Percentiles rank a stretch among this genome's conserved stretches.
These are phyloP conservation scores for Lordiphosa collinella DNA, from an alignment of 1,140 invertebrate species.

Conservation along the genomic window DNA sequence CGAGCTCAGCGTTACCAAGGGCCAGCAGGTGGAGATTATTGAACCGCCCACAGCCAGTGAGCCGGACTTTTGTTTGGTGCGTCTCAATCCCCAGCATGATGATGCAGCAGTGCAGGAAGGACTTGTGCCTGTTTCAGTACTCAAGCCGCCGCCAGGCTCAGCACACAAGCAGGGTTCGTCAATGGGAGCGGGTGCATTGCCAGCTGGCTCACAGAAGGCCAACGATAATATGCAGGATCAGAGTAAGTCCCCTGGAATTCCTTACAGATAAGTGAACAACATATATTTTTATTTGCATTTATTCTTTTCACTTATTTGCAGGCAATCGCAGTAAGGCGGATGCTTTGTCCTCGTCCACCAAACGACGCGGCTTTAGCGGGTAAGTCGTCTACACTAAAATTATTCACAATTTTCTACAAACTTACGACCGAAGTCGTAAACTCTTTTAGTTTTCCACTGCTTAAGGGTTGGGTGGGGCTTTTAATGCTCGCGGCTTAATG, in stretches of 20 bases:
- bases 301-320: constrained; percentile 10
- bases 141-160: constrained; percentile 87
- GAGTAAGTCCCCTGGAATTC: constrained; percentile 35
- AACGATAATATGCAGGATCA: constrained; percentile 70
- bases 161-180: constrained; percentile 56
- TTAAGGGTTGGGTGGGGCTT: too few species aligned
- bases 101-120: constrained; percentile 86
- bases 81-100: constrained; percentile 81
- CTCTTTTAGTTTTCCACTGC: too few species aligned
- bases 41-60: constrained; percentile 83
- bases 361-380: constrained; percentile 89
- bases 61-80: constrained; percentile 85
- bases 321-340: constrained; percentile 80
- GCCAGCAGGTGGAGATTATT: constrained; percentile 95
- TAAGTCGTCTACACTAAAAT: constrained; percentile 82
- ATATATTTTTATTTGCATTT: not conserved
- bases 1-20: constrained; percentile 89
- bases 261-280: not conserved
- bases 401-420: not conserved
- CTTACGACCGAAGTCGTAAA: too few species aligned
- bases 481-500: not conserved
- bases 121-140: constrained; percentile 89
- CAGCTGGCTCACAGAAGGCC: constrained; percentile 45
- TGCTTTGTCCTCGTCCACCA: constrained; percentile 81
- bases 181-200: constrained; percentile 13